Evolutionary conservation across 2,113 vertebrate species (phyloP), one percentile per base, ranked within the genome.

Genomic region (Sapayoa aenigma): DNA sequence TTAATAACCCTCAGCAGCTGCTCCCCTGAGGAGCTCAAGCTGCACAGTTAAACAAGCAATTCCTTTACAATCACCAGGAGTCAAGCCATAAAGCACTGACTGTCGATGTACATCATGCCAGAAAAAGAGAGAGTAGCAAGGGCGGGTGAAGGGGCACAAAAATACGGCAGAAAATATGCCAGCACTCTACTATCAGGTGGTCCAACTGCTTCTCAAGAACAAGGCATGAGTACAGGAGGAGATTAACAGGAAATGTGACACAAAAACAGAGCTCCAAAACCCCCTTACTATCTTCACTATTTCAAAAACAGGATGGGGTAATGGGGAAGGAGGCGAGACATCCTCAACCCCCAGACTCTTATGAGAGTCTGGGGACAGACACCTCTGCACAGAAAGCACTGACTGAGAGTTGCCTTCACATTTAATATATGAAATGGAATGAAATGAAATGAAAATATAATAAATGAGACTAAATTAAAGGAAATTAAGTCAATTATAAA

Each of bases 111-210:
- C 24, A 5, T 65, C 16, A 13, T 9, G 25, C 35, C n/a, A 87
- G 53, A 87, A 47, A 62, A 90, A 65, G 9, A 53, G 16, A 60
- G 4, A 72, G 20, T 5, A 46, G 35, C 9, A 59, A 59, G 44
- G 28, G 7, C 0, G 0, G 39, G 39, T 1, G 5, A 78, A 35
- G 30, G 8, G 25, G 25, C 22, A 39, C 18, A 49, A 22, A 0
- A 2, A 62, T 81, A 74, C 21, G 16, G 30, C 47, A 81, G 73
- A 19, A 75, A 35, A 74, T 7, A 16, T 50, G 42, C 11, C 42
- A 53, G 55, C 12, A 52, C 19, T 60, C 17, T 37, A 47, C 31
- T 8, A 37, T 3, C 3, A 5, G 8, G 83, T 86, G 41, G 46
- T 49, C 2, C 42, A 73, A 46, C 35, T 46, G 17, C 65, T 92